A percentile compares a stretch with the other conserved stretches of the same genome.
Conservation (phyloP, 2,888 invertebrate species). For the Teleiodes luculella region DNA sequence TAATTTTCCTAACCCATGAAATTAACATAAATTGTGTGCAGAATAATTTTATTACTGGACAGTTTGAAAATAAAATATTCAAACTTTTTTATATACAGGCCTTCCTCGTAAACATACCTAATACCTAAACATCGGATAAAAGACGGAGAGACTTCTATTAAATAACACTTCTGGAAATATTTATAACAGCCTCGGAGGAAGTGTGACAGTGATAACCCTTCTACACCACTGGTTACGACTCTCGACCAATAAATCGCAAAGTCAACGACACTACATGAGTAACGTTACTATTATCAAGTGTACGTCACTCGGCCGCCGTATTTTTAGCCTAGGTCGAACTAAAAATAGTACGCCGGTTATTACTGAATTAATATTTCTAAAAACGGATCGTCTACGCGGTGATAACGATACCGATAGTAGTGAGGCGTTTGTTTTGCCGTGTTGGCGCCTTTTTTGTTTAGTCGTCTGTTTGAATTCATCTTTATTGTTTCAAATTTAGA, state of each 20-base stretch:
- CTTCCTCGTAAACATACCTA: not conserved
- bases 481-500: conserved; percentile 20
- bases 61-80: too few species aligned
- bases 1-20: too few species aligned
- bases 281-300: conserved; percentile 72
- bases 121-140: not conserved
- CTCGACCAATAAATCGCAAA: conserved; percentile 60
- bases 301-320: conserved; percentile 67
- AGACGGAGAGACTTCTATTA: not conserved
- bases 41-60: too few species aligned
- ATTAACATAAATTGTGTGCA: too few species aligned
- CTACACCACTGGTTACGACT: conserved; percentile 33
- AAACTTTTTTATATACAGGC: too few species aligned
- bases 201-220: conserved; percentile 22
- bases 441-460: conserved; percentile 29
- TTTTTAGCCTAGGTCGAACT: conserved; percentile 77
- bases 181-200: conserved; percentile 10
- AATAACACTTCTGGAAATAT: not conserved
- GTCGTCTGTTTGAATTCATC: conserved; percentile 55
- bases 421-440: conserved; percentile 20
- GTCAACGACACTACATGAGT: conserved; percentile 69
- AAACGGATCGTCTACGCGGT: conserved; percentile 73
- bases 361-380: conserved; percentile 79
- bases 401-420: conserved; percentile 68
- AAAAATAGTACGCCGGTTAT: conserved; percentile 76